Conservation (phyloP, 2,113 vertebrate genomes). For the Myocastor coypus region DNA sequence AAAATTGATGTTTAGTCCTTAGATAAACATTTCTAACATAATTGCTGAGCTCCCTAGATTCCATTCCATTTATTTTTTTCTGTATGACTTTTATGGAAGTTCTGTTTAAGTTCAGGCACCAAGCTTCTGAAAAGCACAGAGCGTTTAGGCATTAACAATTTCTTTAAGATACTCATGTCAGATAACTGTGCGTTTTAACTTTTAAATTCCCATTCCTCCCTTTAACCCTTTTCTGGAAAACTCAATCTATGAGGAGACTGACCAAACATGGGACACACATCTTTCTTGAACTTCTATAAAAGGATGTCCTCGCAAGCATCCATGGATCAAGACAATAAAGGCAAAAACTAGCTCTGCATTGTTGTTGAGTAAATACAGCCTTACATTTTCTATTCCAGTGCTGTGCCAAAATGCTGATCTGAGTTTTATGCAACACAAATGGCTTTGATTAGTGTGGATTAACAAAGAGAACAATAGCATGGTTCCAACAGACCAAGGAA, state of each 20-base stretch:
- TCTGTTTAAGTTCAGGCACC: slow-evolving; percentile 75
- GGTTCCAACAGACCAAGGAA: background rate
- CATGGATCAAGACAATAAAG: background rate
- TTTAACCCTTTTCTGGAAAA: slow-evolving; percentile 59
- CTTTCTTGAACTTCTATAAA: background rate
- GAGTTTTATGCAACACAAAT: slow-evolving; percentile 28
- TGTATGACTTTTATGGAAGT: slow-evolving; percentile 75
- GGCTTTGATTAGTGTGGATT: slow-evolving; percentile 38
- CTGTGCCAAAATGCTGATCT: background rate
- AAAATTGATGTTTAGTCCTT: slow-evolving; percentile 58
- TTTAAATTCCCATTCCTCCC: slow-evolving; percentile 31
- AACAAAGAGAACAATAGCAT: slow-evolving; percentile 14
- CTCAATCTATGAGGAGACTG: background rate
- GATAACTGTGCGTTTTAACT: slow-evolving; percentile 55
- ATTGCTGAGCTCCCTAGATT: slow-evolving; percentile 67
- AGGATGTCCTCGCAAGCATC: background rate
- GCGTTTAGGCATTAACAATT: slow-evolving; percentile 46
- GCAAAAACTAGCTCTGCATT: background rate
- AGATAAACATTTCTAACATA: slow-evolving; percentile 74
- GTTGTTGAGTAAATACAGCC: background rate
- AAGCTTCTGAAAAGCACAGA: slow-evolving; percentile 39
- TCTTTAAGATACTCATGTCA: slow-evolving; percentile 47
- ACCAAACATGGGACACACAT: background rate
- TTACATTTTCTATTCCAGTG: background rate
- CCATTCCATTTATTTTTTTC: slow-evolving; percentile 80